These are phyloP conservation scores for Chloroclysta siterata DNA, from an alignment of 2,888 invertebrate species.

Conservation along the genomic window DNA sequence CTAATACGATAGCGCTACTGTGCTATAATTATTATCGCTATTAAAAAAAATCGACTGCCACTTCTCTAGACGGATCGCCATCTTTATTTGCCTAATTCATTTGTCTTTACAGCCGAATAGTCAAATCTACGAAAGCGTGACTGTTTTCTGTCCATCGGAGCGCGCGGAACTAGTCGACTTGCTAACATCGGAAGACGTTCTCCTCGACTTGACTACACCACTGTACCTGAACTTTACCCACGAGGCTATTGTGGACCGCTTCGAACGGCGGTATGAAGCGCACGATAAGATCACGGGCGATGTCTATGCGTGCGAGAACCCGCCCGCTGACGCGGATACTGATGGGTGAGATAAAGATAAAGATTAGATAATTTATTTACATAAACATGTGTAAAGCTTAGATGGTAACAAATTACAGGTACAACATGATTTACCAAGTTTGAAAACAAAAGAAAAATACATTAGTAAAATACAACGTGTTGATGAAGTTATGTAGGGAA, in stretches of 20 bases:
- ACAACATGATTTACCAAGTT: too few species aligned
- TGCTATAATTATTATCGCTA: not conserved
- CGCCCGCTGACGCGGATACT: slow-evolving; percentile 84
- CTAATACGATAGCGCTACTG: too few species aligned
- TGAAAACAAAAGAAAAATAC: too few species aligned
- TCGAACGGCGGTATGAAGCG: slow-evolving; percentile 87
- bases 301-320: slow-evolving; percentile 90
- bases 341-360: slow-evolving; percentile 87
- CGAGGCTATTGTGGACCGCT: slow-evolving; percentile 90
- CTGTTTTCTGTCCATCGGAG: slow-evolving; percentile 93
- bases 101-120: slow-evolving; percentile 88
- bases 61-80: not conserved
- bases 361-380: too few species aligned
- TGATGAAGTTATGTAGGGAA: too few species aligned
- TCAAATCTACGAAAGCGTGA: slow-evolving; percentile 92
- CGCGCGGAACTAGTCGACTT: slow-evolving; percentile 89
- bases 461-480: too few species aligned
- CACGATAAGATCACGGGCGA: slow-evolving; percentile 93
- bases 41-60: slow-evolving; percentile 6
- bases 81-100: not conserved
- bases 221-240: slow-evolving; percentile 95
- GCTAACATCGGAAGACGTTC: slow-evolving; percentile 89
- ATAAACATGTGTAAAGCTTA: too few species aligned
- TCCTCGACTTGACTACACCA: slow-evolving; percentile 92
- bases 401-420: too few species aligned